Base-by-base conservation (phyloP, 2,113 vertebrate species). In the Leucoraja erinaceus region DNA sequence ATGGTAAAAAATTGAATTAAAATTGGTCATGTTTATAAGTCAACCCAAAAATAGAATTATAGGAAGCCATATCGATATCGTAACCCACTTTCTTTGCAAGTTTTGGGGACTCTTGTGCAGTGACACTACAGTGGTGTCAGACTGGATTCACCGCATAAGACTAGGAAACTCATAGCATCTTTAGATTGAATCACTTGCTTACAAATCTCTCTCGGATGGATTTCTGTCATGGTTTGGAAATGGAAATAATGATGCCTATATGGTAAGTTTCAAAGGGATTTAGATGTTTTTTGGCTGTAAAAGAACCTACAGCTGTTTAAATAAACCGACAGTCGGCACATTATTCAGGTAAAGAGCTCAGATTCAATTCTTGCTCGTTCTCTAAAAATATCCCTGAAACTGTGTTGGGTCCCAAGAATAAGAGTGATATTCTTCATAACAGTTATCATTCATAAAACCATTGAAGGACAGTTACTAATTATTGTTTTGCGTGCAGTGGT, bases 251-350 rank as follows among this genome's bases (percentile, higher is more conserved):
- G 28, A 88, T 7, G 83, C 25, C 54, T 16, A 9, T 11, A 61
- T 59, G 14, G 4, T 61, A 31, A 14, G 25, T 86, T 11, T 88
- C 3, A 88, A 66, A 63, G 28, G 59, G 31, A 88, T 88, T 31
- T 31, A 88, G 59, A 63, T 88, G 83, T 3, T 66, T 47, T 70
- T 66, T 70, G 61, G 66, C 66, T 66, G 63, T 90, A 6, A 33
- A 22, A 33, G 86, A 68, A 6, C 86, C 61, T 31, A 38, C 86
- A 90, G 22, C 86, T 90, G 86, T 68, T 90, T 20, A 90, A 91
- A 72, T 25, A 91, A 72, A 70, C 5, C 47, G 18, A 72, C 66
- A 72, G n/a, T 38, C 31, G 18, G 16, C 38, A 7, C 33, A 72
- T 70, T 91, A 5, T 91, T 70, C 31, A 22, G 66, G 31, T 70